A percentile compares a stretch with the other conserved stretches of the same genome.
Conservation (phyloP, 2,888 invertebrate genomes). For the Lampropteryx suffumata region DNA sequence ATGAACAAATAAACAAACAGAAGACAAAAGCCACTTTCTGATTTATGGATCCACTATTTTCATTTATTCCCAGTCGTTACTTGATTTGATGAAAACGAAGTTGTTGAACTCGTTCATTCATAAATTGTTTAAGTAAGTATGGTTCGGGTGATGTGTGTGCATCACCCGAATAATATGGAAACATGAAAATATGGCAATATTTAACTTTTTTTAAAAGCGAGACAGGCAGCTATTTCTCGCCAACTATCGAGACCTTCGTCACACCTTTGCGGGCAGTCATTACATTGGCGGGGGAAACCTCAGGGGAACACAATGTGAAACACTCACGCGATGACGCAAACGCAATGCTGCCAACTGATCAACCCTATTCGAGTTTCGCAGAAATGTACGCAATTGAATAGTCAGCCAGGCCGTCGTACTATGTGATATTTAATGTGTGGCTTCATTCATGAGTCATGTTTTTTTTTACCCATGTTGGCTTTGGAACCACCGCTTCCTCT, state of each 20-base stretch:
- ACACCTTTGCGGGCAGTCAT: conserved; percentile 6
- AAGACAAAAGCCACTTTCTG: too few relatives aligned
- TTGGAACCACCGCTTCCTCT: too few relatives aligned
- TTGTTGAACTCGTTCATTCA: too few relatives aligned
- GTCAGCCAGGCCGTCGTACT: conserved; percentile 1
- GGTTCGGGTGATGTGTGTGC: too few relatives aligned
- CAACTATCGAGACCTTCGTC: conserved; percentile 7
- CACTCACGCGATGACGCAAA: conserved; percentile 24
- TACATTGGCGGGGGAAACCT: conserved; percentile 7
- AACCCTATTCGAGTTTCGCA: conserved; percentile 5
- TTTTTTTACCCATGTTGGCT: too few relatives aligned
- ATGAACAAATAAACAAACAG: too few relatives aligned
- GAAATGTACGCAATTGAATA: conserved; percentile 11
- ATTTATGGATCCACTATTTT: too few relatives aligned
- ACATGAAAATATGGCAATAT: conserved; percentile 16
- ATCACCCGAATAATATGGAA: conserved; percentile 1
- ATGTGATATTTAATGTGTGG: too few relatives aligned
- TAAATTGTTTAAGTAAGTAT: too few relatives aligned
- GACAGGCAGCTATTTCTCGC: conserved; percentile 16
- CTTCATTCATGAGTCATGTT: too few relatives aligned
- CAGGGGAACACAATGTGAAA: conserved; percentile 18
- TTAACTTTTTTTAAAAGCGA: conserved; percentile 16
- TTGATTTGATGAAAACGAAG: too few relatives aligned
- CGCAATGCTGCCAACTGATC: conserved; percentile 5
- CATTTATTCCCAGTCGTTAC: too few relatives aligned